Base-by-base conservation (phyloP, 2,888 invertebrate species). In the Buathra laborator region DNA sequence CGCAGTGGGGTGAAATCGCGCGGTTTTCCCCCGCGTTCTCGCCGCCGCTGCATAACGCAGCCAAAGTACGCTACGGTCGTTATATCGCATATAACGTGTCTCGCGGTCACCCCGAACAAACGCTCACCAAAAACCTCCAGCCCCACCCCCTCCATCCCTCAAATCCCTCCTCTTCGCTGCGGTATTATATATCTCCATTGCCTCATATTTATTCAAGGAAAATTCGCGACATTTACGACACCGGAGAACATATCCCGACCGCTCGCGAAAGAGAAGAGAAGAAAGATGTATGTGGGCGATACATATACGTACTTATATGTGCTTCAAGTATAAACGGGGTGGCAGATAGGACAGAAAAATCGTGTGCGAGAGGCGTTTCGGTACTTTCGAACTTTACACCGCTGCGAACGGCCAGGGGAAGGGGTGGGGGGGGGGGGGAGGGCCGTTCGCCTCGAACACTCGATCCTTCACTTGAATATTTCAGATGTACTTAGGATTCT, bases 401-500 rank as follows among this genome's bases (percentile, higher is more conserved):
- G 62, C 62, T 12, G 16, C 64, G 75, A 53, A 67, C 32, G 68
- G 70, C 70, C 56, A 59, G 9, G 37, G 53, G 62, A 37, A 7
- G 59, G 62, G 43, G 10, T 48, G 68, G 66, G 9, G 53, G 59
- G 12, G 46, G 4, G 59, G 46, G 10, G 59, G 14, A 24, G 59
- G 29, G 12, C 59, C 59, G 29, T 59, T 59, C 24, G 59, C 29
- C 53, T 10, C 56, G 81, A 84, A 89, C 87, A 85, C 88, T 87
- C 89, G 83, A 88, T 84, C 85, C 82, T 75, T 81, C 74, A 16
- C 85, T 82, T 92, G 89, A 92, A 92, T 92, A 91, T 91, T 92
- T 92, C 88, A 91, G 75, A 78, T 84, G 87, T 89, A 89, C 90
- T 92, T 92, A 92, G 87, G 85, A 85, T 77, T 75, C 83, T 85